These are phyloP conservation scores for Mustela nigripes DNA, from an alignment of 2,113 vertebrate genomes.

Conservation along the genomic window DNA sequence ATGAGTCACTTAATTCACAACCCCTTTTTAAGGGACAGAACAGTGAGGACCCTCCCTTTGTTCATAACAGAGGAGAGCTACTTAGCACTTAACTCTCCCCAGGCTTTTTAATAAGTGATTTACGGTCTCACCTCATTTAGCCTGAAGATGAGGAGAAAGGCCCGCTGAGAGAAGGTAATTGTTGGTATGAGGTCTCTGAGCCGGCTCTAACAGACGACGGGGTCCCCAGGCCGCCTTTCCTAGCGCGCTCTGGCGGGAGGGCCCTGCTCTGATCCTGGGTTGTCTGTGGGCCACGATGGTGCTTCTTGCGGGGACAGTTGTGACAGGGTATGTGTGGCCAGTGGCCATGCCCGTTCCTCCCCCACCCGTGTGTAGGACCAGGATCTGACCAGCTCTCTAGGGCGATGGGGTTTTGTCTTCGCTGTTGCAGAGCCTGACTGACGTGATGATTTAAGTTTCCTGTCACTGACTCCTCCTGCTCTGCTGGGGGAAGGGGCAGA, in stretches of 20 bases:
- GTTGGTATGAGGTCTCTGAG: background rate
- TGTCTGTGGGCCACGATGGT: fast-evolving
- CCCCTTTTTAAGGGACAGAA: background rate
- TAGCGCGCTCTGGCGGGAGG: background rate
- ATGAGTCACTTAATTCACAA: background rate
- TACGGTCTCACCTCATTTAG: background rate
- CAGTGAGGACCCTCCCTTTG: background rate
- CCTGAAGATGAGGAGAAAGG: background rate
- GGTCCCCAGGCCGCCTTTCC: background rate
- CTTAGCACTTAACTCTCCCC: background rate
- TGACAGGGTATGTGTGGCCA: fast-evolving
- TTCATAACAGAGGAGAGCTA: background rate
- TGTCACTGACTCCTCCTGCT: background rate
- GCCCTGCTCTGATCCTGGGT: too few species aligned
- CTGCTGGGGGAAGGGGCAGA: background rate
- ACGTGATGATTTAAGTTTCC: background rate
- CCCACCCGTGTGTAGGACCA: fast-evolving
- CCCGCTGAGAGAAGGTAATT: background rate
- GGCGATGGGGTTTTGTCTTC: background rate
- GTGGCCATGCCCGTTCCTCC: background rate
- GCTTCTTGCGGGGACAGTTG: background rate
- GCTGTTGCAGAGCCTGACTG: background rate
- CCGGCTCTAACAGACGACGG: background rate
- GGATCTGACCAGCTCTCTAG: background rate
- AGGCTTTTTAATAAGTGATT: fast-evolving